Base-by-base conservation (phyloP, 2,888 invertebrate genomes). In the Hirtodrosophila duncani region DNA sequence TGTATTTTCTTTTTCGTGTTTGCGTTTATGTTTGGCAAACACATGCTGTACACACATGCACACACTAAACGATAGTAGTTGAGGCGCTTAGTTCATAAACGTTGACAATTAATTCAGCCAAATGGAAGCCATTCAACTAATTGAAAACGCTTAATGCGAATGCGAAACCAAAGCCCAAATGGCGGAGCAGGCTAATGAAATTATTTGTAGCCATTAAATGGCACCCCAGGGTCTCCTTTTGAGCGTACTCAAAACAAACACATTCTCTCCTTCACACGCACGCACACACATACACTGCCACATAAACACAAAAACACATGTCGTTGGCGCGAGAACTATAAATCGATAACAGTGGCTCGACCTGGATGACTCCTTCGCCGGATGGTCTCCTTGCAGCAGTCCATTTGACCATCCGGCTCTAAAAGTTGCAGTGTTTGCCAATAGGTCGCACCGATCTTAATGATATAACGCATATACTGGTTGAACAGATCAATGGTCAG, bases 71-170 rank as follows among this genome's bases (percentile, higher is more conserved):
- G n/a, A n/a, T n/a, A n/a, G n/a, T n/a, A n/a, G n/a, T n/a, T n/a
- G n/a, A n/a, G n/a, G n/a, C n/a, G 42, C 37, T 74, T 59, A 81
- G 57, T 62, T 81, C 75, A 72, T 80, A 81, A 80, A 58, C 72
- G 82, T 59, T 79, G 65, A 80, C 82, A 81, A 77, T 81, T 75
- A 75, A 67, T 81, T 53, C 53, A 48, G 67, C 52, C 67, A 56
- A 79, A 71, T 75, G 68, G 55, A 60, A 39, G 60, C 55, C 59
- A 80, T 81, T 75, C 55, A 56, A 63, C 82, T 79, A 75, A 75
- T 75, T 75, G 80, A 77, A 77, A 75, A 58, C 64, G 72, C 62
- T 70, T 75, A 81, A 64, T 75, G 64, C 44, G 56, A 58, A 59
- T 60, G 60, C 14, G 53, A 74, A 74, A 42, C 57, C 63, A 59